Evolutionary conservation across 2,888 invertebrate species (phyloP), one percentile per base, ranked within the genome.

Genomic region (Stenichneumon culpator): DNA sequence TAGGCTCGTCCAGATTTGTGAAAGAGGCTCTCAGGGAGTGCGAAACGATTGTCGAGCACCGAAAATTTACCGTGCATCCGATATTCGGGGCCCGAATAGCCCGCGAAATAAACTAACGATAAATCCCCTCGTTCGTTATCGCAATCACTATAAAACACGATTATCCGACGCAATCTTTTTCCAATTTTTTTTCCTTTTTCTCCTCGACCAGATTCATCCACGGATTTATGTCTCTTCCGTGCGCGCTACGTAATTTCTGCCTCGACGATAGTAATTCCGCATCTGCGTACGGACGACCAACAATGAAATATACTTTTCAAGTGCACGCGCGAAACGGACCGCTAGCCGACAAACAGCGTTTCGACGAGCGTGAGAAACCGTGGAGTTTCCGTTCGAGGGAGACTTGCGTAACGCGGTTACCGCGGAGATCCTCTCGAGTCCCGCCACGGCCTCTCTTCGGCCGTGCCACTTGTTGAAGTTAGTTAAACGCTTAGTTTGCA

Each of bases 381-480:
- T 77, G 39, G n/a, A 77, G 73, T 75, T 86, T 79, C 75, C 70
- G 78, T 75, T 86, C 68, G 67, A 68, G 67, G 54, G 57, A 50
- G 69, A 81, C 73, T 87, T 73, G 79, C 70, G 75, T 85, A 86
- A 85, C 65, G 70, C 67, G 47, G 73, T 86, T 86, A 82, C 78
- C 81, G 57, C 77, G 28, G 54, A 67, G 39, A 63, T 47, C 54
- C 65, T 78, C 69, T 52, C 67, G 60, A 50, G 60, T 3, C 22
- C 52, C 75, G 36, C 36, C 36, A 36, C 57, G n/a, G 19, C 63
- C 63, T 22, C 32, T 54, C 68, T 19, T 22, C 47, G 16, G 67
- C 86, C 52, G 79, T 77, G 79, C 83, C 69, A 88, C 85, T 87
- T 90, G 90, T 89, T 89, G 87, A 88, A 89, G 90, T 90, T 90